Percentiles rank a stretch among this genome's conserved stretches.
These are phyloP conservation scores for Dascyllus trimaculatus DNA, from an alignment of 2,113 vertebrate species.

Conservation along the genomic window DNA sequence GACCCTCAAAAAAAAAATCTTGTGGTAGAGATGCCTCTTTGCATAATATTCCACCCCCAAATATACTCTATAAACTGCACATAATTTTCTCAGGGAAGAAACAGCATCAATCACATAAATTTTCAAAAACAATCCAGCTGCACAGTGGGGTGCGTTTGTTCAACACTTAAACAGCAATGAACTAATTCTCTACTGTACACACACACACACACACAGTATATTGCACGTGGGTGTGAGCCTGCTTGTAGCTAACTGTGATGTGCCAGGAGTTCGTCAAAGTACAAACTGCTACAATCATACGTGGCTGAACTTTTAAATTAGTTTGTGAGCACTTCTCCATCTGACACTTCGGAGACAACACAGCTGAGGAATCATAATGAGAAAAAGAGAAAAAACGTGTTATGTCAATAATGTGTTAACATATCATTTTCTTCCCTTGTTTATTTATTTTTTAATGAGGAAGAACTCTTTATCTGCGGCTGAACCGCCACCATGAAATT, in stretches of 20 bases:
- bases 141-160: constrained; percentile 36
- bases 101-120: constrained; percentile 56
- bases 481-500: constrained; percentile 69
- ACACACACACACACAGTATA: neutral
- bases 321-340: constrained; percentile 56
- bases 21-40: constrained; percentile 72
- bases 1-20: constrained; percentile 65
- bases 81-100: constrained; percentile 60
- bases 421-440: constrained; percentile 53
- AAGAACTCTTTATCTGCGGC: constrained; percentile 65
- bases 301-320: constrained; percentile 70
- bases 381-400: constrained; percentile 20
- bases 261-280: constrained; percentile 57
- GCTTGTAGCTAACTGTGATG: constrained; percentile 28
- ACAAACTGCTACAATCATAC: constrained; percentile 44
- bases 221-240: constrained; percentile 24
- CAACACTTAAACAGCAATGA: constrained; percentile 26
- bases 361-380: constrained; percentile 64
- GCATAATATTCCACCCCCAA: constrained; percentile 66
- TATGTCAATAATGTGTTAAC: constrained; percentile 68
- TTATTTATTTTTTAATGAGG: constrained; percentile 71
- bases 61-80: constrained; percentile 54
- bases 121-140: constrained; percentile 52
- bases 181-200: constrained; percentile 39
- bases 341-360: constrained; percentile 58